Base-by-base conservation (phyloP, 2,113 vertebrate species). In the Neotoma lepida region DNA sequence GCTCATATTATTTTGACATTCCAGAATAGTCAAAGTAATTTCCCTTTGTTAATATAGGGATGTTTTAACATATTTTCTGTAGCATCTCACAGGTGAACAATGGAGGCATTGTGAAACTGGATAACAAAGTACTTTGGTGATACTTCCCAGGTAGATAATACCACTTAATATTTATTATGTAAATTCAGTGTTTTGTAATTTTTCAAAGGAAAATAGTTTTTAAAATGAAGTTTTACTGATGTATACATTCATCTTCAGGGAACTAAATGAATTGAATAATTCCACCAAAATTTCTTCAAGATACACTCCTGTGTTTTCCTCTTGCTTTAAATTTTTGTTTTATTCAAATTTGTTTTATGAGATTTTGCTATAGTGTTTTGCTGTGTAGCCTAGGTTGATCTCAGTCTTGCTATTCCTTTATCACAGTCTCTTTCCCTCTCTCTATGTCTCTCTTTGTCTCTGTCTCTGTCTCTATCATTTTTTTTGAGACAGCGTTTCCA, bases 1-100 rank as follows among this genome's bases (percentile, higher is more conserved):
- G 3, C 2, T 91, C 13, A 85, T 85, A 63, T 80, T 96, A 92
- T 90, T 96, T 92, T 93, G 85, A 90, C 71, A 81, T 90, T 89
- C 89, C 1, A 54, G 14, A 85, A 81, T 80, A 94, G 15, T 18
- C 63, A 85, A 51, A 46, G 17, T 76, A 71, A 88, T 92, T 88
- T 81, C 0, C 28, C 4, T 94, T 88, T 95, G 35, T 90, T 94
- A 92, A 88, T 44, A 54, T 4, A 61, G 9, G 4, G 6, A 85
- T 88, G 7, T 44, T 94, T 94, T 93, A 51, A 74, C 87, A 66
- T 66, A 46, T 18, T 70, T 35, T 20, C 4, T 18, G 33, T 63
- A 66, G 84, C 76, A 41, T 35, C 33, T 93, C 22, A 89, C 9
- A 58, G 44, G 64, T 28, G n/a, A 94, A 88, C n/a, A 90, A 88